These are phyloP conservation scores for Diploscapter pachys DNA, from an alignment of 1,140 invertebrate genomes.

Conservation along the genomic window DNA sequence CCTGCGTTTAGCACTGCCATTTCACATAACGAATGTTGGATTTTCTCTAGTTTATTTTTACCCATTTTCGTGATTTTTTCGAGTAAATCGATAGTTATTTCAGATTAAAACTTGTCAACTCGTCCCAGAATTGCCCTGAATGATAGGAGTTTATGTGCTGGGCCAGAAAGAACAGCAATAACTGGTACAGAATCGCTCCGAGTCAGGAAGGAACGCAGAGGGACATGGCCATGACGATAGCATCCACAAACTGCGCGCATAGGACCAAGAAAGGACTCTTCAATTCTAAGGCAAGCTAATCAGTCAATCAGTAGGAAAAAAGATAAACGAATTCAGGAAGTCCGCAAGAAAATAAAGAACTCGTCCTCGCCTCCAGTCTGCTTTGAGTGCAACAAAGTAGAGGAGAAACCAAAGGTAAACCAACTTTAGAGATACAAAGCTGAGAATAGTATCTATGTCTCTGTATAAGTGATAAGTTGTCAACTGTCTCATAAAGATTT, in stretches of 20 bases:
- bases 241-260: not conserved
- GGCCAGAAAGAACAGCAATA: not conserved
- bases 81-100: not conserved
- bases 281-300: slow-evolving; percentile 5
- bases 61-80: not conserved
- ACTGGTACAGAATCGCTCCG: not conserved
- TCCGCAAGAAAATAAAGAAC: not conserved
- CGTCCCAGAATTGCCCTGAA: not conserved
- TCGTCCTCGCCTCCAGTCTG: not conserved
- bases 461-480: not conserved
- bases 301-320: not conserved
- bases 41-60: too few species aligned
- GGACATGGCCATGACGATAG: too few species aligned
- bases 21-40: too few species aligned
- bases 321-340: slow-evolving; percentile 4
- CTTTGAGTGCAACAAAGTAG: not conserved
- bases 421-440: not conserved
- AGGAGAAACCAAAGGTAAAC: not conserved
- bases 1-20: too few species aligned
- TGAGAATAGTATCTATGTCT: not conserved
- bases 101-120: not conserved
- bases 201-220: too few species aligned
- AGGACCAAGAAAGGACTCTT: slow-evolving; percentile 5
- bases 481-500: not conserved
- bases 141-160: not conserved